Base-by-base conservation (phyloP, 2,888 invertebrate species). In the Congeria kusceri region DNA sequence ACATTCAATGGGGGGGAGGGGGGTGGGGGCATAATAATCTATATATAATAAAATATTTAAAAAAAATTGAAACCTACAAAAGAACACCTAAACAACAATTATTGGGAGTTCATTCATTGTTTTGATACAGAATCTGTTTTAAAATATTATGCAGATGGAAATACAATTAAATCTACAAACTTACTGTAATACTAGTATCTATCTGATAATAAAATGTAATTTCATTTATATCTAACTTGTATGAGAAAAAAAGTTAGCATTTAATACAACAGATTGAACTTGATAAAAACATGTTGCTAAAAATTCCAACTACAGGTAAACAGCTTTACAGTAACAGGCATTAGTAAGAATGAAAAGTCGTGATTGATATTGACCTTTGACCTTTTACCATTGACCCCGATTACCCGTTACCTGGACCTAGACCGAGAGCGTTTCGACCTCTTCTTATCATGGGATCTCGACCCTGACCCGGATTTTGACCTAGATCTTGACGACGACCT, bases 321-420 rank as follows among this genome's bases (percentile, higher is more conserved):
- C 20, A 25, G 25, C n/a, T n/a, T n/a, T n/a, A n/a, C n/a, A n/a
- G 3, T 27, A 61, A 29, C 4, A 18, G 39, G 13, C 32, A 27
- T 62, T 9, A 68, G 58, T 47, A 65, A 58, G n/a, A 62, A 57
- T 59, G 32, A 76, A 65, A 39, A 70, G 61, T 18, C 39, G 62
- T 20, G 59, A 57, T 59, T 86, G 89, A 89, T 89, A 89, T 80
- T 82, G 88, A 89, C 89, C 89, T 89, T 89, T 84, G 79, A 85
- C 84, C 84, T 85, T 77, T 78, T 84, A 83, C 84, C 83, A 80
- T 61, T 77, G 46, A 69, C 83, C 83, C 64, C 71, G 49, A 53
- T 74, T 83, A 86, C 84, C 84, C 72, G 89, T 91, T 91, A 91
- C 91, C 91, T 91, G 79, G 91, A 91, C 91, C 91, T 90, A 80